Base-by-base conservation (phyloP, 2,113 vertebrate species). In the Gobiocypris rarus region DNA sequence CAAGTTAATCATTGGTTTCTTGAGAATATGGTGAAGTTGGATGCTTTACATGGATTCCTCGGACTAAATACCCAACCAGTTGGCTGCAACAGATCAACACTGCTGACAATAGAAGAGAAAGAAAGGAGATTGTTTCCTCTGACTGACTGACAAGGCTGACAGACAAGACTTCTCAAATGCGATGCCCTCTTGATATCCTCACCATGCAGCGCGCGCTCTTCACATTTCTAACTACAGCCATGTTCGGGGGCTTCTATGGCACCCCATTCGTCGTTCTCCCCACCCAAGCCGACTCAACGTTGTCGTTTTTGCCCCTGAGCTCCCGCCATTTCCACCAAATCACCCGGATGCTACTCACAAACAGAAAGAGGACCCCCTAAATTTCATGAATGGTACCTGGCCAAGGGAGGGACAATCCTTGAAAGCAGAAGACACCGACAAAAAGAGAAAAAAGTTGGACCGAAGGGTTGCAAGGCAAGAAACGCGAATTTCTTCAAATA, bases 321-420 rank as follows among this genome's bases (percentile, higher is more conserved):
- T 93, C 93, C 88, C 93, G 91, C 92, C 93, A 91, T 93, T 92
- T 91, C 92, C 90, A 89, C 88, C 90, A 88, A 90, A 86, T 87
- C 83, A 87, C 91, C 89, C 90, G 90, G 90, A 92, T 93, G 93
- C 91, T 91, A 93, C 92, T 91, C 90, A 85, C 92, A 86, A 81
- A 84, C 83, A 87, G 87, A 76, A 74, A 83, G 75, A 81, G 86
- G 63, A 89, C 85, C 67, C 79, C 89, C 85, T 79, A 74, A 86
- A 84, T 87, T 88, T 91, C 90, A 86, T 92, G 91, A 90, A 89
- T 92, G 93, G 92, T 93, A 93, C 93, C 93, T 94, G 93, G 91
- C 90, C 90, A 89, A 87, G 91, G 92, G 90, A 93, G 93, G 90
- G 91, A 91, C 91, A 91, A 92, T 92, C 92, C 90, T 88, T 86